Conservation (phyloP, 2,797 vertebrate species). For the Coluber constrictor region DNA sequence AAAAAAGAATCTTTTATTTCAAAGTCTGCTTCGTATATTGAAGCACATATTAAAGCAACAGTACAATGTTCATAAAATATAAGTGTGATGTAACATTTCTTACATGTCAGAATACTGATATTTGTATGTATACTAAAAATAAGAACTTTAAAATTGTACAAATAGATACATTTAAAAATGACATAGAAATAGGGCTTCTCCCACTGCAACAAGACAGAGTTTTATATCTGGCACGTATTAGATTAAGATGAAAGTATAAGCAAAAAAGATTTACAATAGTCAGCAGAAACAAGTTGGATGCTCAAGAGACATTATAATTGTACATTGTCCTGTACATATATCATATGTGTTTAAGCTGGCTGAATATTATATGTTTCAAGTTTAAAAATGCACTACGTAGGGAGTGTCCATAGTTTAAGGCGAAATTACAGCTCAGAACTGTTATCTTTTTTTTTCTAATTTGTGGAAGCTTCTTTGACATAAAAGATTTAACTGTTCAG, state of each 20-base stretch:
- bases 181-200: slow-evolving; percentile 97
- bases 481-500: slow-evolving; percentile 71
- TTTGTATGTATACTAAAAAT: slow-evolving; percentile 99
- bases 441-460: slow-evolving; percentile 76
- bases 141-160: slow-evolving; percentile 99
- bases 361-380: slow-evolving; percentile 93
- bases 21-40: slow-evolving; percentile 98
- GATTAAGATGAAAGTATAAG: slow-evolving; percentile 89
- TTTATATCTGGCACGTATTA: slow-evolving; percentile 82
- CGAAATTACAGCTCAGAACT: slow-evolving; percentile 99
- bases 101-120: slow-evolving; percentile 99
- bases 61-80: slow-evolving; percentile 99
- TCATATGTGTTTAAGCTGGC: slow-evolving; percentile 90
- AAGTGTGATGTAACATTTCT: slow-evolving; percentile 99
- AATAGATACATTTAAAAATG: slow-evolving; percentile 99
- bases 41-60: slow-evolving; percentile 99
- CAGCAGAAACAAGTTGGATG: slow-evolving; percentile 85
- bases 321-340: slow-evolving; percentile 94
- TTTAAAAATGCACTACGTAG: slow-evolving; percentile 95
- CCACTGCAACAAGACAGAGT: slow-evolving; percentile 89
- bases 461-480: slow-evolving; percentile 81
- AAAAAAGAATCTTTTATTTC: slow-evolving; percentile 92
- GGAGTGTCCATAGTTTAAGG: slow-evolving; percentile 99
- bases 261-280: slow-evolving; percentile 89
- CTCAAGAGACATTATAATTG: slow-evolving; percentile 87